A percentile compares a stretch with the other conserved stretches of the same genome.
Evolutionary conservation across 2,888 invertebrate genomes (phyloP).

Genomic region (Drosophila macrospina): DNA sequence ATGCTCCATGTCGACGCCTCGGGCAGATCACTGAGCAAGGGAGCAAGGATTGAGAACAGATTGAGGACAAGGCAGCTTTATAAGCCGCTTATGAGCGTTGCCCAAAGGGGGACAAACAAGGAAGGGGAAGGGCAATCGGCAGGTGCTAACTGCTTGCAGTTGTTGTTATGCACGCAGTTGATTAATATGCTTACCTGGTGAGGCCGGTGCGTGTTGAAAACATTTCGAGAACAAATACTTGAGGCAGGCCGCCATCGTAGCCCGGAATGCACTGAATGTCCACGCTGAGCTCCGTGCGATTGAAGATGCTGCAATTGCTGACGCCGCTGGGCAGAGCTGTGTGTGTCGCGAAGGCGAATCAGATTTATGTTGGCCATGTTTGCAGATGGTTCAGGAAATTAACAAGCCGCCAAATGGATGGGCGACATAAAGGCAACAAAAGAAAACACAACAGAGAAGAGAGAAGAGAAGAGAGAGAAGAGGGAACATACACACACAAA

Average conservation of each 20-base stretch:
- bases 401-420: conserved; percentile 49
- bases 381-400: conserved; percentile 60
- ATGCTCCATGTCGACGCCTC: conserved; percentile 40
- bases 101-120: neutral
- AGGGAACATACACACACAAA: too few relatives aligned
- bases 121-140: neutral
- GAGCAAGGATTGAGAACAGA: conserved; percentile 5
- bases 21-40: conserved; percentile 25
- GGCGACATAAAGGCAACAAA: neutral
- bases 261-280: conserved; percentile 93
- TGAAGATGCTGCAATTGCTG: conserved; percentile 93
- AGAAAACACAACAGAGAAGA: too few relatives aligned
- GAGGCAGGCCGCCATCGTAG: conserved; percentile 95
- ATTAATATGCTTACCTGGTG: conserved; percentile 84
- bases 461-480: too few relatives aligned
- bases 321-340: conserved; percentile 94
- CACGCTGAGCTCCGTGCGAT: conserved; percentile 93
- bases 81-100: conserved; percentile 65
- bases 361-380: conserved; percentile 41
- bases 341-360: conserved; percentile 6
- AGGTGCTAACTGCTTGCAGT: conserved; percentile 16
- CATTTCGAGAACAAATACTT: conserved; percentile 93
- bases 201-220: conserved; percentile 86
- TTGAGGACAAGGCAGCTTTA: neutral
- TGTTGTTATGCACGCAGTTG: conserved; percentile 57